Base-by-base conservation (phyloP, 2,797 vertebrate genomes). In the Characodon lateralis region DNA sequence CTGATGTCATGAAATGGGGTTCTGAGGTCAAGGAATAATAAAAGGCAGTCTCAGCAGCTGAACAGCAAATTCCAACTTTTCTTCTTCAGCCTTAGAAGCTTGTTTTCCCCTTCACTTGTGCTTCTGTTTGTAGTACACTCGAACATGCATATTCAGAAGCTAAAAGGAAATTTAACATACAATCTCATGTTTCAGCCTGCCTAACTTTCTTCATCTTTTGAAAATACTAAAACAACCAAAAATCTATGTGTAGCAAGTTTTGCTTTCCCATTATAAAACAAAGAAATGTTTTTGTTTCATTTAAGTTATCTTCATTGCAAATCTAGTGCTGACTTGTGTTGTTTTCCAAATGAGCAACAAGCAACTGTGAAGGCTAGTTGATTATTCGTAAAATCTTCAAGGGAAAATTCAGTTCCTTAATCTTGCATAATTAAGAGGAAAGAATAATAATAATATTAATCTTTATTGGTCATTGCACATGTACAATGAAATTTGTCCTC, bases 11-110 rank as follows among this genome's bases (percentile, higher is more conserved):
- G 83, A 90, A 80, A 90, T 72, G 86, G 84, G 84, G 85, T 82
- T 89, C 86, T 83, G 82, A 81, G 87, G 90, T 92, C 89, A 85
- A 78, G 71, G 82, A 90, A 92, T 90, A 92, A 88, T 86, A 92
- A 87, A 83, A 87, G 76, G 70, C 80, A 92, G 77, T 72, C 66
- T 84, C 56, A 76, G 77, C 85, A 86, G 87, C 73, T 78, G 70
- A 46, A 78, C 59, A 81, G 74, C 77, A 55, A 85, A 85, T 73
- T 81, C 26, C 48, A 73, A 81, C 76, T 82, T 88, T 71, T 83
- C 75, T 83, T 78, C 73, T 55, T 0, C 0, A 43, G 73, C 69
- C 43, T 71, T 35, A 69, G 24, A 59, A 71, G n/a, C 35, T 53
- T 59, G 24, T 56, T 71, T 8, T 22, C 58, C 26, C 24, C 28